Evolutionary conservation across 2,888 invertebrate genomes (phyloP), one percentile per base, ranked within the genome.

Genomic region (Eupelmus urozonus): DNA sequence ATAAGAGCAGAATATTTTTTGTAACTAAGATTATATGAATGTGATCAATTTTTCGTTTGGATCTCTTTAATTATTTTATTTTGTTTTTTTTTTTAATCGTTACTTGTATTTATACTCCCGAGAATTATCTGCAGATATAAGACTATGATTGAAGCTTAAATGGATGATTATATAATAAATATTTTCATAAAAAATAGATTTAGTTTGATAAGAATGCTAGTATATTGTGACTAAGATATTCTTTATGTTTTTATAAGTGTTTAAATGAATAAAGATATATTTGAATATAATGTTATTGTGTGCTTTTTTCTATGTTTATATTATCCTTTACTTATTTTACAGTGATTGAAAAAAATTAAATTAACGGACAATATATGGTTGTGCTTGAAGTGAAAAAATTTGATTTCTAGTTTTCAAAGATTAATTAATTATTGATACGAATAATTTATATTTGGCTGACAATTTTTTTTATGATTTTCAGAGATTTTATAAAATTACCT

Each of bases 31-130:
- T 65, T 23, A 53, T n/a, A 9, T 25, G 2, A 57, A 45, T 66
- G 65, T 65, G 59, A 70, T 70, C 27, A 25, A 51, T 67, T 75
- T 75, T 45, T 53, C 51, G 23, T 20, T 20, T 51, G 53, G 59
- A 20, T 63, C 7, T 42, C 63, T n/a, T 49, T 20, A 1, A 45
- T n/a, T n/a, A 16, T 55, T 9, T 20, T 18, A 29, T 25, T 66
- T 67, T 60, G 55, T 75, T 69, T 62, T 67, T 59, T 25, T 75
- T 62, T 42, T 45, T 45, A 45, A 45, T 45, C 13, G 13, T 2
- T 51, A 11, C 9, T 20, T 40, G 23, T 51, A 51, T 62, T 71
- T 62, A 71, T 53, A 60, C 71, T 51, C 29, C 9, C 49, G n/a
- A n/a, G n/a, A n/a, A n/a, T n/a, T n/a, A 29, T 18, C 11, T 70